phyloP scores from a whole-genome alignment of 2,888 invertebrate genomes.

The Clistopyga incitator region DNA sequence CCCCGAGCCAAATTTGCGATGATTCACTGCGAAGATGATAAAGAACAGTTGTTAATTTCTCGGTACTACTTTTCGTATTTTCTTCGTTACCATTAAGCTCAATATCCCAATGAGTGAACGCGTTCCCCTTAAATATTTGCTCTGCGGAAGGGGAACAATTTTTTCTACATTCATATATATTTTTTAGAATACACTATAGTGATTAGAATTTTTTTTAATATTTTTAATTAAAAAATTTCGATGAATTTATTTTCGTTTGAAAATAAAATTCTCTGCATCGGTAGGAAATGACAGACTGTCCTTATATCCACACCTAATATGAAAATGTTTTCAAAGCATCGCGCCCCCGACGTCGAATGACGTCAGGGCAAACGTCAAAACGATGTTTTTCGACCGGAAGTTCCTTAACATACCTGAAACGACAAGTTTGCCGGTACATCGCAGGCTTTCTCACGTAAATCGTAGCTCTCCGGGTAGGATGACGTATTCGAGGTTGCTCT shows the following conservation, averaged over 20 bases:
- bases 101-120: too few species aligned
- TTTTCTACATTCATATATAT: background rate
- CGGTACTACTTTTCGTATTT: background rate
- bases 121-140: too few species aligned
- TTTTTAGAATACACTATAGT: background rate
- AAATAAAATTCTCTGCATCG: background rate
- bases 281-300: background rate
- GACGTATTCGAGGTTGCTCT: conserved; percentile 56
- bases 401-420: conserved; percentile 4
- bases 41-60: background rate
- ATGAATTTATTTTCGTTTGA: too few species aligned
- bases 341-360: conserved; percentile 3
- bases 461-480: background rate
- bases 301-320: background rate
- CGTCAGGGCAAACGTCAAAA: background rate
- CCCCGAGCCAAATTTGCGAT: conserved; percentile 4
- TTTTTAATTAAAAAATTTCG: background rate
- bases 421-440: background rate
- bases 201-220: background rate
- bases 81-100: background rate
- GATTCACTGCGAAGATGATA: background rate
- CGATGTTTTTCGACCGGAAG: background rate
- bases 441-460: background rate
- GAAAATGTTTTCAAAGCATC: background rate
- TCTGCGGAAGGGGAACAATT: too few species aligned